Conservation (phyloP, 2,797 vertebrate genomes). For the Sardinella longiceps region DNA sequence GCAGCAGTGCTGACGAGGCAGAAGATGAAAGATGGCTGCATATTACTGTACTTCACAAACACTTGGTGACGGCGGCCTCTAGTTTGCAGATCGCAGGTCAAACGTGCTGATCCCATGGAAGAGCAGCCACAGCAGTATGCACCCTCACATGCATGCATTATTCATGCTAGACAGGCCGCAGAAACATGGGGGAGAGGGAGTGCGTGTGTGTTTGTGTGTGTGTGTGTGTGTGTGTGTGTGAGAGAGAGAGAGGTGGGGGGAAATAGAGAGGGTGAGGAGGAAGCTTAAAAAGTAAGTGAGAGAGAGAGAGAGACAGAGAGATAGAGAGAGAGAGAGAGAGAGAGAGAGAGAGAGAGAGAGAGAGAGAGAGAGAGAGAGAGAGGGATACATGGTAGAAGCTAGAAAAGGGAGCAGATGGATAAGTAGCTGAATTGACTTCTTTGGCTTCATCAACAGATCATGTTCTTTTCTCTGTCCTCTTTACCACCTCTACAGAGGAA, state of each 20-base stretch:
- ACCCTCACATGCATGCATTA: constrained; percentile 3
- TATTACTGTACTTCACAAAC: not conserved
- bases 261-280: not conserved
- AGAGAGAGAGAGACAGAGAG: constrained; percentile 31
- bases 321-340: not conserved
- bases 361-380: not conserved
- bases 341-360: not conserved
- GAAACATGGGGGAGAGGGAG: constrained; percentile 36
- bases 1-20: not conserved
- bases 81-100: constrained; percentile 12
- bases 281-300: not conserved
- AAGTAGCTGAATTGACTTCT: constrained; percentile 49
- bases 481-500: not conserved
- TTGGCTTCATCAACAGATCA: constrained; percentile 24
- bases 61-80: not conserved
- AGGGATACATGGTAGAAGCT: not conserved
- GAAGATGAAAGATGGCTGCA: not conserved
- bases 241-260: constrained; percentile 31
- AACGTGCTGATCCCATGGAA: constrained; percentile 1
- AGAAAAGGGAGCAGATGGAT: not conserved
- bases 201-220: no score
- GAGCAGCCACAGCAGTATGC: not conserved
- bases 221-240: no score
- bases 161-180: not conserved
- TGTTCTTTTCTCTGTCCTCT: constrained; percentile 31